Evolutionary conservation across 92 coral and sea anemone genomes (phyloP), one percentile per base, ranked within the genome.

Genomic region (Pocillopora grandis): DNA sequence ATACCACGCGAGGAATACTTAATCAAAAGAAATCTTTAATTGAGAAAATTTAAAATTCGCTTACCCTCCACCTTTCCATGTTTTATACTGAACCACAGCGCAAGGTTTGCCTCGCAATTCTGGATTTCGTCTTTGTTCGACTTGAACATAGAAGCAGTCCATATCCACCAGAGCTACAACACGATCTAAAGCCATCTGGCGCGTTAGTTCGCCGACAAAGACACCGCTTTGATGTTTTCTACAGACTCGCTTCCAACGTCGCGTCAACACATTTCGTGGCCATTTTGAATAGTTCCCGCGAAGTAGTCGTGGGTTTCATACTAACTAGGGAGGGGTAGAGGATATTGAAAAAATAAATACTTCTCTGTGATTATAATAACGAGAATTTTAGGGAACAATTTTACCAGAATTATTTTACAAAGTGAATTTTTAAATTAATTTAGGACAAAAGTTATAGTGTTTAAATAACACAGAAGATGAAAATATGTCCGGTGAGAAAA

Each of bases 121-220:
- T 14, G 99, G 98, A 68, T 90, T 87, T 77, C 92, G 84, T 67
- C 99, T 91, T 82, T 96, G 99, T 62, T 96, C 99, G 10, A 96
- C 97, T 92, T 96, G 99, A 21, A 96, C 99, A 81, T 96, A 96
- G 69, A 96, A 96, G 69, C 99, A 96, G 79, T 96, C 99, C 99
- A 96, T 96, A 77, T 96, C 99, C 2, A 91, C 90, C 75, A 96
- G 86, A 13, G 97, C 95, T 58, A 96, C 91, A 23, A 96, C 92
- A 73, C 93, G 92, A 69, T 88, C 98, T 60, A 77, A 80, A 49
- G 86, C 90, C 90, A 85, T 95, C 84, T 88, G 70, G 76, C 18
- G 13, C 77, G 23, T 11, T 57, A 17, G 57, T 31, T 36, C 16
- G 63, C 68, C 62, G 21, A 10, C 42, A 64, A 62, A 67, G 84